Conservation (phyloP, 2,113 vertebrate genomes). For the Siniperca knerii region DNA sequence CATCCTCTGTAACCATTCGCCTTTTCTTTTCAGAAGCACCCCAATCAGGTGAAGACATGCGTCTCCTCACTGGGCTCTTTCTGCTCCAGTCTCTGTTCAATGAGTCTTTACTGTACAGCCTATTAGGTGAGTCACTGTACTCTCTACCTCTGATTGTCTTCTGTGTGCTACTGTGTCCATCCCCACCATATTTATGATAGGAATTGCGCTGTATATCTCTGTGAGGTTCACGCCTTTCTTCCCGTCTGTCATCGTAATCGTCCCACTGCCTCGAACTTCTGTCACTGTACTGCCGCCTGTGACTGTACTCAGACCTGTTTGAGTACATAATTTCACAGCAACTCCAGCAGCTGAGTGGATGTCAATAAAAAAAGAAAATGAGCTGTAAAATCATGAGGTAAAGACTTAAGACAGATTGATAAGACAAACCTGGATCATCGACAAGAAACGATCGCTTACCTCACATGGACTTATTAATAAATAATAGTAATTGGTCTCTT, state of each 20-base stretch:
- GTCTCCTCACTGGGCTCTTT: conserved; percentile 55
- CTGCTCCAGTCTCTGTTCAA: conserved; percentile 44
- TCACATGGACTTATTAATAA: neutral
- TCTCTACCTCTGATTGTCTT: conserved; percentile 26
- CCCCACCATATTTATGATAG: conserved; percentile 39
- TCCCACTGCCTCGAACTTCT: conserved; percentile 53
- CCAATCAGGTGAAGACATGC: conserved; percentile 38
- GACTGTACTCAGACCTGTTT: conserved; percentile 39
- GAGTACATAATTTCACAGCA: conserved; percentile 63
- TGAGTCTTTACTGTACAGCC: conserved; percentile 40
- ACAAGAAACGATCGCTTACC: neutral
- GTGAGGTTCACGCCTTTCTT: conserved; percentile 41
- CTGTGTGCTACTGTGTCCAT: conserved; percentile 23
- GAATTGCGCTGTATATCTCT: conserved; percentile 21
- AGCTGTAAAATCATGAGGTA: neutral
- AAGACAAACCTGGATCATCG: neutral
- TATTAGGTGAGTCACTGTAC: conserved; percentile 54
- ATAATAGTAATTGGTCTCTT: neutral
- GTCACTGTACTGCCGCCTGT: conserved; percentile 48
- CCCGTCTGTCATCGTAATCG: conserved; percentile 31
- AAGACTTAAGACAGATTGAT: neutral
- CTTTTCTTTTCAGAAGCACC: conserved; percentile 52
- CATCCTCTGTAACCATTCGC: conserved; percentile 30
- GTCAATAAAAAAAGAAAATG: neutral
- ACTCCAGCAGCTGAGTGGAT: neutral